Conservation (phyloP, 2,113 vertebrate genomes). For the Desmodus rotundus region DNA sequence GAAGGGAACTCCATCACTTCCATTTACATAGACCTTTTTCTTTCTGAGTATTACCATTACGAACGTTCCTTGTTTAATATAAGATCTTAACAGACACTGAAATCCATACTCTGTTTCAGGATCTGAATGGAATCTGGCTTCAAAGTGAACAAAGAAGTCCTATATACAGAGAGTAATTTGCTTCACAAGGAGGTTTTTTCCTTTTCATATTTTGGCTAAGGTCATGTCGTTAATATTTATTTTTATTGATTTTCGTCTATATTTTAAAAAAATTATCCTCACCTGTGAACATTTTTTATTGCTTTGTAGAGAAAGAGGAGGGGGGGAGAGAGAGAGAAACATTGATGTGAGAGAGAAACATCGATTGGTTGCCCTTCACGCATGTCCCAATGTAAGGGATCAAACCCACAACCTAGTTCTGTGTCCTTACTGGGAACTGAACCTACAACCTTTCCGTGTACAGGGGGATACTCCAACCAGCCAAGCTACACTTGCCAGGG, state of each 20-base stretch:
- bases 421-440: too few relatives aligned
- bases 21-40: neutral
- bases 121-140: constrained; percentile 17
- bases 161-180: neutral
- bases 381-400: too few relatives aligned
- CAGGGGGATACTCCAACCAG: too few relatives aligned
- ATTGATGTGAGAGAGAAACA: too few relatives aligned
- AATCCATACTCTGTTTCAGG: neutral
- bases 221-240: neutral
- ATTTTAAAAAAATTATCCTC: neutral
- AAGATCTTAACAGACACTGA: neutral
- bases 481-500: too few relatives aligned
- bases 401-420: too few relatives aligned
- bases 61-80: constrained; percentile 34
- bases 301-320: too few relatives aligned
- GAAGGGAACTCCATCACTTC: neutral
- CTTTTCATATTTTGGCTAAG: neutral
- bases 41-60: neutral
- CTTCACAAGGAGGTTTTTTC: neutral
- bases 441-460: too few relatives aligned
- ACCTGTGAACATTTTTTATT: too few relatives aligned
- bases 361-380: too few relatives aligned
- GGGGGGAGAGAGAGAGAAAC: too few relatives aligned
- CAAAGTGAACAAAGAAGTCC: neutral
- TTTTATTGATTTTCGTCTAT: neutral